Base-by-base conservation (phyloP, 2,113 vertebrate genomes). In the Tragelaphus scriptus region DNA sequence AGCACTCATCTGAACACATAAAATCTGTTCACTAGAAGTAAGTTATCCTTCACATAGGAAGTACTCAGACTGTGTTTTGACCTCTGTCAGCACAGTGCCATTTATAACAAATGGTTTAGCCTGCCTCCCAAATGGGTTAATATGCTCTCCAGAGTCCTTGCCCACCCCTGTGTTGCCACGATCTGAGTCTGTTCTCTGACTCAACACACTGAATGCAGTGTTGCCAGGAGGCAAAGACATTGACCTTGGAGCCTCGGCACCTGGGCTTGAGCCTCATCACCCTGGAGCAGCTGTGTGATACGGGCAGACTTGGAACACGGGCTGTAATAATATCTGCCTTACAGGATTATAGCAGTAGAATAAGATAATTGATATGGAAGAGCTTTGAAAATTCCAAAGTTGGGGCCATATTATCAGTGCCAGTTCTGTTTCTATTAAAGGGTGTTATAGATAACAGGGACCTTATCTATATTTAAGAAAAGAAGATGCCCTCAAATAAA, bases 21-120 rank as follows among this genome's bases (percentile, higher is more conserved):
- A 51, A 81, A 11, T n/a, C 93, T 97, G 90, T 47, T 85, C 90
- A 95, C 95, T 96, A 77, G 92, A 51, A 79, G 77, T 93, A 55
- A 82, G 26, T 97, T 98, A 84, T 93, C 75, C 47, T 90, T 9
- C 0, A 16, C 55, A 40, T 26, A 40, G 95, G 92, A 97, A 96
- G 55, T 85, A 40, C 2, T 19, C 55, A 51, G 23, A 55, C 55
- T 97, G 90, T 36, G 53, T 94, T 36, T 59, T 75, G 28, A 36
- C 63, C 82, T 81, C 21, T 81, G 44, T 26, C 53, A 47, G 10
- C 2, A 12, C 17, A 63, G 55, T 1, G 19, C 49, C 14, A 0
- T 30, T 58, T 30, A 9, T 49, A 15, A 89, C 23, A n/a, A 3
- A 32, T 7, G 36, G 53, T 58, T 32, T 77, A 6, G 16, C 11